These are phyloP conservation scores for Punctoribates punctum DNA, from an alignment of 2,888 invertebrate species.

Conservation along the genomic window DNA sequence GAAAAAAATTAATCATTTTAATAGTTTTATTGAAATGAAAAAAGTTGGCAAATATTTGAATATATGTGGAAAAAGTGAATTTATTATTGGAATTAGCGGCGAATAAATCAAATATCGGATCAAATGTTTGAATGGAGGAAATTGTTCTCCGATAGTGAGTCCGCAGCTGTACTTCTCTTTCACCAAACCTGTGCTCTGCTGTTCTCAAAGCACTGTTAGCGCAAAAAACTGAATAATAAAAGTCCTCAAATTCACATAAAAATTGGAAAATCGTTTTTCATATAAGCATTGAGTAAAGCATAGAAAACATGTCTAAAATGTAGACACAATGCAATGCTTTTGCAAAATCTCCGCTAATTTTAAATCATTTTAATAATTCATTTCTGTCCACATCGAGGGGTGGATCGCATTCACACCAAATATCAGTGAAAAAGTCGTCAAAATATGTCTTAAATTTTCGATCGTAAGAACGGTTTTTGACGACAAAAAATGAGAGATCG, in stretches of 20 bases:
- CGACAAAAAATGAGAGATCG: not conserved
- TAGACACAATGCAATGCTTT: conserved; percentile 4
- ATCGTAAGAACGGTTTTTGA: not conserved
- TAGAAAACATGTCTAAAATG: conserved; percentile 1
- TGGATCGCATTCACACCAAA: not conserved
- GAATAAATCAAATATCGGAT: no score
- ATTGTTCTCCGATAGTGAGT: no score
- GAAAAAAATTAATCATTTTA: not conserved
- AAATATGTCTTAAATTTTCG: not conserved
- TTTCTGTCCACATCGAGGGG: not conserved
- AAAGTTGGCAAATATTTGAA: no score
- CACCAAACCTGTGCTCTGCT: not conserved
- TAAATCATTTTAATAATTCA: conserved; percentile 1
- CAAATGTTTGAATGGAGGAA: no score
- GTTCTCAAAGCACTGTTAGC: not conserved
- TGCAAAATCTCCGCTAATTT: conserved; percentile 3
- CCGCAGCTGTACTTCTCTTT: no score
- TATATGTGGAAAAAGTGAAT: no score
- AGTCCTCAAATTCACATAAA: conserved; percentile 22
- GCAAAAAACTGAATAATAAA: conserved; percentile 10
- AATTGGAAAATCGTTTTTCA: conserved; percentile 11
- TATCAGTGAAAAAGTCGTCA: no score
- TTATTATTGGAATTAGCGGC: no score
- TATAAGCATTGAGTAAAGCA: not conserved
- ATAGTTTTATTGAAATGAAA: no score